Evolutionary conservation across 2,797 vertebrate genomes (phyloP), one percentile per base, ranked within the genome.

Genomic region (Alcedo quadribrachys): DNA sequence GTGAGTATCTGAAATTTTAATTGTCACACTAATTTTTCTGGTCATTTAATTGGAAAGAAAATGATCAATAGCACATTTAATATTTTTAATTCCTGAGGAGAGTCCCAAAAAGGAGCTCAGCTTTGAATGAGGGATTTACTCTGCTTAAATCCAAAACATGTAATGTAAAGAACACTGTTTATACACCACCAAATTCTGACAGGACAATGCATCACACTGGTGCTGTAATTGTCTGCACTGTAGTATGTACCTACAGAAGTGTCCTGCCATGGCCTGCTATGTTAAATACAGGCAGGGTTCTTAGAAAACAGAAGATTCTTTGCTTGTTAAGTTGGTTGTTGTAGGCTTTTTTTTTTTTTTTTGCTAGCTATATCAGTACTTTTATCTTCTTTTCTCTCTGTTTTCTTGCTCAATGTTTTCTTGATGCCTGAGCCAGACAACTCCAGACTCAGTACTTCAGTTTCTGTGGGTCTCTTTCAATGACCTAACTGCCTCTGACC

Each of bases 281-380:
- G 18, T 43, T 66, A 46, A 77, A 55, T 28, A 30, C 24, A 37
- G 18, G 32, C 35, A 51, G 60, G 30, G 10, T 11, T 70, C 61
- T 46, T 60, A 3, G 5, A 53, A 35, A 48, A 55, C 69, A 46
- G 18, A 46, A 62, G 16, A 35, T 20, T 5, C 42, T 45, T 86
- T 58, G 17, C 28, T n/a, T 51, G 25, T 51, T 51, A 51, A 30
- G 8, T 12, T 37, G 35, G 30, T 81, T 45, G 15, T 7, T 19
- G 12, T 6, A 10, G 2, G 37, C 37, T 37, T 37, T 37, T 37
- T 15, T 40, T 15, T 15, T 1, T 0, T 8, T 58, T 33, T 35
- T 33, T 24, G 3, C 8, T 71, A 46, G 28, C 6, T 37, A 1
- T 51, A n/a, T 55, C 35, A n/a, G 27, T 0, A 0, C 6, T 5